These are phyloP conservation scores for Aspidiotus destructor DNA, from an alignment of 2,888 invertebrate genomes.

Conservation along the genomic window DNA sequence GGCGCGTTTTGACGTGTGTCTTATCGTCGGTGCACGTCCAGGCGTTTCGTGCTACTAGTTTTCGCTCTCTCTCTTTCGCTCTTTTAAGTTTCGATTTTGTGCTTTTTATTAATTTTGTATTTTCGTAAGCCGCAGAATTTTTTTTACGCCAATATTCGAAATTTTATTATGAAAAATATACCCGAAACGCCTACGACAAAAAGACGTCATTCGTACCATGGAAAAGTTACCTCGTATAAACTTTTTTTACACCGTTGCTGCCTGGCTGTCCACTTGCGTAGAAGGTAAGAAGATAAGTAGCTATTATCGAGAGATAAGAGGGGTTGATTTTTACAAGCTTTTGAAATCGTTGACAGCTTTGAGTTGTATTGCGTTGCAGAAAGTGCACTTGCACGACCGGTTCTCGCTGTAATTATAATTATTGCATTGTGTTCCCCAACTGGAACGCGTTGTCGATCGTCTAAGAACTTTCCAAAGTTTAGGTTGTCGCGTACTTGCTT, in stretches of 20 bases:
- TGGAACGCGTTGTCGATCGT: no score
- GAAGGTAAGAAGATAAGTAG: slow-evolving; percentile 20
- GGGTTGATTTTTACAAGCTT: no score
- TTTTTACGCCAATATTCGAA: background rate
- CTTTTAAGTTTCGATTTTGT: background rate
- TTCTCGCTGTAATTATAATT: no score
- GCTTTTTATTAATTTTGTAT: background rate
- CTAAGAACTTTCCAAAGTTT: no score
- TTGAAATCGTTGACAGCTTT: no score
- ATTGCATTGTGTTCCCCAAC: no score
- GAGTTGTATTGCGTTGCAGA: no score
- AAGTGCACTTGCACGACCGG: no score
- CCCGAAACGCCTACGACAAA: slow-evolving; percentile 22
- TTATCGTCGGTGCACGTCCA: background rate
- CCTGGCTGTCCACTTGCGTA: slow-evolving; percentile 21
- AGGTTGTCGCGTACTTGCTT: no score
- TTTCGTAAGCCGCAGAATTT: background rate
- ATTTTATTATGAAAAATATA: slow-evolving; percentile 24
- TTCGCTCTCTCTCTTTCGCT: background rate
- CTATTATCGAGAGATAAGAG: background rate
- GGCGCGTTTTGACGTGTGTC: background rate
- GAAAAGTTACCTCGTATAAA: slow-evolving; percentile 27
- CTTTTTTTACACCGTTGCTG: slow-evolving; percentile 22
- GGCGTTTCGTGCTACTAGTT: background rate
- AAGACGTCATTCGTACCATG: slow-evolving; percentile 25